Conservation (phyloP, 2,113 vertebrate species). For the Cyprinodon brontotheroides region DNA sequence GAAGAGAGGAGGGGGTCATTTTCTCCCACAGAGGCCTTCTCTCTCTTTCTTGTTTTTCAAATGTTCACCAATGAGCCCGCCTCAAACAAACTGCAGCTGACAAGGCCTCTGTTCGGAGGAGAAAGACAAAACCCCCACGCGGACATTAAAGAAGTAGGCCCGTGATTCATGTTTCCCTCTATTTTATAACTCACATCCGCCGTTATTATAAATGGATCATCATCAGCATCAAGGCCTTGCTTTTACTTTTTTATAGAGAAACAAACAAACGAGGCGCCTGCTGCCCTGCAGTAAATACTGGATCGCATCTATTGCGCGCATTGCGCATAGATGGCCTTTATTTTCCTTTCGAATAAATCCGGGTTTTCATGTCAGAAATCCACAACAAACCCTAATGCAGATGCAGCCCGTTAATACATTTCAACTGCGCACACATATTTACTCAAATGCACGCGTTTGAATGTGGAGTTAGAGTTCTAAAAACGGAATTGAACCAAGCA, state of each 20-base stretch:
- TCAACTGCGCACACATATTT: too few relatives aligned
- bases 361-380: too few relatives aligned
- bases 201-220: not conserved
- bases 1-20: slow-evolving; percentile 39
- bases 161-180: not conserved
- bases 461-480: too few relatives aligned
- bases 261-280: not conserved
- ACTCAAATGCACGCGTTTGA: too few relatives aligned
- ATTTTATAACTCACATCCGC: not conserved
- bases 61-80: slow-evolving; percentile 52
- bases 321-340: not conserved
- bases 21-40: slow-evolving; percentile 72
- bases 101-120: slow-evolving; percentile 42
- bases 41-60: slow-evolving; percentile 60
- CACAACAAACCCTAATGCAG: too few relatives aligned
- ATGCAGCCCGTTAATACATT: too few relatives aligned
- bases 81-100: slow-evolving; percentile 62
- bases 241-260: not conserved
- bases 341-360: not conserved
- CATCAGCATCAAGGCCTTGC: not conserved
- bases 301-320: not conserved
- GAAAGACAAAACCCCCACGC: slow-evolving; percentile 1
- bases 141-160: not conserved
- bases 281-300: not conserved
- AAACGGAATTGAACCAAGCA: too few relatives aligned